phyloP scores from a whole-genome alignment of 2,113 vertebrate genomes.

The Sander vitreus region DNA sequence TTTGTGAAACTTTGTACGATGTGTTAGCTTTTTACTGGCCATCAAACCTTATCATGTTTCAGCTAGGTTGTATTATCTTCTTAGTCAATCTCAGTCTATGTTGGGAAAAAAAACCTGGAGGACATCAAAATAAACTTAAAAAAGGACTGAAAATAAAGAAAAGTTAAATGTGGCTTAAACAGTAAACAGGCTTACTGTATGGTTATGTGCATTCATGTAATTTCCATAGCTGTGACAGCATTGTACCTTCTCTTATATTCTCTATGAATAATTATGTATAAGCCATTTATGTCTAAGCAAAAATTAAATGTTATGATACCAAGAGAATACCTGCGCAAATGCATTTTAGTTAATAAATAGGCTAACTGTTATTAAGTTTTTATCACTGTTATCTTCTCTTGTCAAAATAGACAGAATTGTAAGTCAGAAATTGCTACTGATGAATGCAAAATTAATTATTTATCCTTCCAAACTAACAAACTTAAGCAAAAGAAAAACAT shows the following conservation, averaged over 20 bases:
- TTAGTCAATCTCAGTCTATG: background rate
- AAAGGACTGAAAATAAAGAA: background rate
- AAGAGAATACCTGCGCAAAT: background rate
- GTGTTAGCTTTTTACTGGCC: background rate
- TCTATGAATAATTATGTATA: background rate
- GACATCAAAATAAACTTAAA: background rate
- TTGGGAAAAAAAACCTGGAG: background rate
- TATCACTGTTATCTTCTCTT: background rate
- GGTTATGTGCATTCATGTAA: background rate
- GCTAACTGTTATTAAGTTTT: no score
- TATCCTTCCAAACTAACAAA: background rate
- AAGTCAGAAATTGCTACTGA: background rate
- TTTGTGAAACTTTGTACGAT: background rate
- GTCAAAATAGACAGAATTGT: background rate
- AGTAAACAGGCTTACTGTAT: background rate
- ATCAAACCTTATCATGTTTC: background rate
- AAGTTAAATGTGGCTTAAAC: background rate
- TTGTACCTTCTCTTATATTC: background rate
- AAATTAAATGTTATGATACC: background rate
- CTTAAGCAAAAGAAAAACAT: background rate
- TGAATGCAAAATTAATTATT: background rate
- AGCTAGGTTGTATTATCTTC: background rate
- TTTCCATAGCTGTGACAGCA: background rate
- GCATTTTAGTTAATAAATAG: background rate
- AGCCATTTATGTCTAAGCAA: background rate